A percentile compares a stretch with the other conserved stretches of the same genome.
Evolutionary conservation across 2,113 vertebrate genomes (phyloP).

Genomic region (Gavia stellata): DNA sequence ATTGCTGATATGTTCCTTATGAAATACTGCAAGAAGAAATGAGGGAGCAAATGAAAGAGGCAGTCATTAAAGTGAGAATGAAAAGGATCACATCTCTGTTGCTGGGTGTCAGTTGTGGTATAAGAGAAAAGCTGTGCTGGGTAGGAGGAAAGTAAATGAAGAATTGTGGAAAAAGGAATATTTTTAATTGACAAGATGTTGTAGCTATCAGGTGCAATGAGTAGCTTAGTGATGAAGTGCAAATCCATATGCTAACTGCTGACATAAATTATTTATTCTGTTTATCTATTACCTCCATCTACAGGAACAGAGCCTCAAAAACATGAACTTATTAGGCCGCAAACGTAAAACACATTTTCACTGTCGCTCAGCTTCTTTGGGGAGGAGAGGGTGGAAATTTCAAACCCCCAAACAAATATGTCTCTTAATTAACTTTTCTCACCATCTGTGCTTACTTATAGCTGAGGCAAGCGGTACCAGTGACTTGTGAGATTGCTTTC

Average conservation of each 20-base stretch:
- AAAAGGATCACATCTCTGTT: not conserved
- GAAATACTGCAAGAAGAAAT: not conserved
- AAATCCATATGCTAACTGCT: slow-evolving; percentile 29
- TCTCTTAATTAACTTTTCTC: slow-evolving; percentile 52
- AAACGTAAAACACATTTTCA: slow-evolving; percentile 26
- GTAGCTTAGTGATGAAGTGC: not conserved
- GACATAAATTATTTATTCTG: slow-evolving; percentile 35
- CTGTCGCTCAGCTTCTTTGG: slow-evolving; percentile 3
- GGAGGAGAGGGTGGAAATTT: slow-evolving; percentile 42
- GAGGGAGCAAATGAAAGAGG: not conserved
- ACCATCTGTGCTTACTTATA: slow-evolving; percentile 58
- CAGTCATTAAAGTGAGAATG: not conserved
- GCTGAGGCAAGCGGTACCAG: slow-evolving; percentile 67
- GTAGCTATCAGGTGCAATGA: not conserved
- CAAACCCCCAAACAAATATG: slow-evolving; percentile 56
- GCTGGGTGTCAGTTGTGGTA: not conserved
- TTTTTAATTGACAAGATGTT: not conserved
- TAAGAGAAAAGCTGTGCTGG: not conserved
- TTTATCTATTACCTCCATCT: slow-evolving; percentile 43
- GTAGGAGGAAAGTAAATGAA: not conserved
- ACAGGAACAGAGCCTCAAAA: slow-evolving; percentile 21
- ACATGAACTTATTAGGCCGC: slow-evolving; percentile 6
- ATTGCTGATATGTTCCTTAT: not conserved
- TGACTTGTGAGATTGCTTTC: slow-evolving; percentile 65
- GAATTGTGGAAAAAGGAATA: not conserved